Base-by-base conservation (phyloP, 2,113 vertebrate genomes). In the Oenanthe melanoleuca region DNA sequence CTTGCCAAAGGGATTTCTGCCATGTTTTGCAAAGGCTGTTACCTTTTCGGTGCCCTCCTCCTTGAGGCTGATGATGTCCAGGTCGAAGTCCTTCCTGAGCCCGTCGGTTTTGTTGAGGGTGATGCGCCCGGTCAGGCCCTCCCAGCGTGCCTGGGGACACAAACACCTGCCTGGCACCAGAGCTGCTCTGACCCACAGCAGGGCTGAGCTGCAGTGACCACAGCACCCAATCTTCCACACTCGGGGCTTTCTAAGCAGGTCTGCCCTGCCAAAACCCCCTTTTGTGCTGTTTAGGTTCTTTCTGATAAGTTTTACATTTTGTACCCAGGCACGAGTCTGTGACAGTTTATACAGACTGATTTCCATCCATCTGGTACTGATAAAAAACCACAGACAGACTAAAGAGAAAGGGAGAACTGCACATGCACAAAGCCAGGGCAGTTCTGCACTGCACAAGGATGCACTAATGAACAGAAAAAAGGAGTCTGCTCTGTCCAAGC, bases 31-130 rank as follows among this genome's bases (percentile, higher is more conserved):
- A 25, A 49, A 63, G 29, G 31, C 53, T 60, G 34, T 61, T 98
- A 99, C 99, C 99, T 99, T 99, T 97, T 99, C 99, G 78, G 99
- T 98, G 94, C 99, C 99, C 69, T 99, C 99, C 89, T 99, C 99
- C 97, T 99, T 99, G 49, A 99, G 98, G 96, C 99, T 99, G 97
- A 99, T 99, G 94, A 99, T 98, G 89, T 99, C 99, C 96, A 99
- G 98, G 97, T 99, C 99, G 80, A 99, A 99, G 95, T 99, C 99
- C 95, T 99, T 99, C 93, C 99, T 97, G 86, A 99, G 98, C 77
- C 99, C 99, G 3, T 99, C 99, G 0, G 98, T 99, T 97, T 99
- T 99, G 98, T 99, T 99, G 96, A 99, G 98, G 95, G 98, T 97
- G 86, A 99, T 99, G 79, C 98, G 98, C 50, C 99, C 99, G 12